Base-by-base conservation (phyloP, 37 sponge, comb jelly and placozoan species). In the Petrosia ficiformis region DNA sequence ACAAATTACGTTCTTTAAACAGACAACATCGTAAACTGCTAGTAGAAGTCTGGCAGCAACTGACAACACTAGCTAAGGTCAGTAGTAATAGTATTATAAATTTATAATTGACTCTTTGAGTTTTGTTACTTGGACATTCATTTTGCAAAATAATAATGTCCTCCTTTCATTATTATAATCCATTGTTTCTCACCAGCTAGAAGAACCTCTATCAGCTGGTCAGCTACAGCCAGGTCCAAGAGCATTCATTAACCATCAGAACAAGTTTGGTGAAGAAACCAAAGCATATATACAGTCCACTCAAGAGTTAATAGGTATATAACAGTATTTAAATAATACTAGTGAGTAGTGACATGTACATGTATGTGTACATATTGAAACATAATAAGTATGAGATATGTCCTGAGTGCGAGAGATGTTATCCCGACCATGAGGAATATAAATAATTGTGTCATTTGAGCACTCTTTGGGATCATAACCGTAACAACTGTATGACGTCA, bases 21-120 rank as follows among this genome's bases (percentile, higher is more conserved):
- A 67, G 87, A 24, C 82, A 68, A 32, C 85, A 91, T 59, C 66
- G 87, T 10, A 86, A 83, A 43, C 72, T 91, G 61, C 86, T 91
- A 87, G 72, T 79, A 41, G 92, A 91, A 67, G 74, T 91, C 10
- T 91, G 92, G 92, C 77, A 35, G n/a, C 87, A 91, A 54, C 77
- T 91, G 28, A 91, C 92, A 28, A 65, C 84, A 16, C 81, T 91
- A 41, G 92, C 83, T 21, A 82, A 75, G 71, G 86, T 86, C 40
- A 75, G 81, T 25, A 14, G n/a, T n/a, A n/a, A n/a, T n/a, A n/a
- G n/a, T n/a, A n/a, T n/a, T n/a, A n/a, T n/a, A n/a, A n/a, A n/a
- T n/a, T n/a, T n/a, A n/a, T n/a, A n/a, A n/a, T n/a, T n/a, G n/a
- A n/a, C n/a, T n/a, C n/a, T n/a, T n/a, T n/a, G n/a, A n/a, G n/a